Percentiles rank a stretch among this genome's conserved stretches.
Conservation (phyloP, 1,140 invertebrate genomes). For the Sinonovacula constricta region DNA sequence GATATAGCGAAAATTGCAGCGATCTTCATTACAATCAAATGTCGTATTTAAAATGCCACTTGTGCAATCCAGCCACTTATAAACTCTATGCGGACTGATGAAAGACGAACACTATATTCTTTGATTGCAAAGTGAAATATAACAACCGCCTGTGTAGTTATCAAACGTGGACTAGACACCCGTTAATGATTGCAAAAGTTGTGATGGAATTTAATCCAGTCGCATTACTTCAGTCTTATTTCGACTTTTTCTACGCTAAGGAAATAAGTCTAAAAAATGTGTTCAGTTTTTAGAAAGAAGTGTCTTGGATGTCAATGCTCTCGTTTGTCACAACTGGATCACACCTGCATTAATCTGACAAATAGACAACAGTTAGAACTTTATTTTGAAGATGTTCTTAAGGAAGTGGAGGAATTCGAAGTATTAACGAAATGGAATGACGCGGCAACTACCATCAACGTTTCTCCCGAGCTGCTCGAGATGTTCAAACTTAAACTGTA, state of each 20-base stretch:
- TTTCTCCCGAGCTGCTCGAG: constrained; percentile 6
- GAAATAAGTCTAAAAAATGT: neutral
- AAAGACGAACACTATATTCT: too few species aligned
- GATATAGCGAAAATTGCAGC: too few species aligned
- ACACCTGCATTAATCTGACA: constrained; percentile 3
- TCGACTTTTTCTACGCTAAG: neutral
- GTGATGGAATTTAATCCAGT: too few species aligned
- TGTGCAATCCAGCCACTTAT: too few species aligned
- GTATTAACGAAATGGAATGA: constrained; percentile 32
- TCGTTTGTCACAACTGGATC: neutral
- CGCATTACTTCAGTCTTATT: constrained; percentile 8
- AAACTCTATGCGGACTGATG: too few species aligned
- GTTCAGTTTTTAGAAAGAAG: neutral
- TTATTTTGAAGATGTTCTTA: constrained; percentile 24
- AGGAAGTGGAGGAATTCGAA: neutral
- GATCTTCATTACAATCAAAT: too few species aligned
- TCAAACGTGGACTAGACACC: too few species aligned
- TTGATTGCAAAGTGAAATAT: too few species aligned
- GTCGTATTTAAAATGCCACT: too few species aligned
- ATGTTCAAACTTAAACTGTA: constrained; percentile 23
- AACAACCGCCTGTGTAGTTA: too few species aligned
- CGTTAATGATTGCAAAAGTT: too few species aligned
- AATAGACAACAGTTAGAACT: constrained; percentile 6
- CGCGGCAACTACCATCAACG: neutral
- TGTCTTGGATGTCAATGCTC: neutral